Percentiles rank a stretch among this genome's conserved stretches.
Conservation (phyloP, 2,113 vertebrate genomes). For the Chaetodon auriga region DNA sequence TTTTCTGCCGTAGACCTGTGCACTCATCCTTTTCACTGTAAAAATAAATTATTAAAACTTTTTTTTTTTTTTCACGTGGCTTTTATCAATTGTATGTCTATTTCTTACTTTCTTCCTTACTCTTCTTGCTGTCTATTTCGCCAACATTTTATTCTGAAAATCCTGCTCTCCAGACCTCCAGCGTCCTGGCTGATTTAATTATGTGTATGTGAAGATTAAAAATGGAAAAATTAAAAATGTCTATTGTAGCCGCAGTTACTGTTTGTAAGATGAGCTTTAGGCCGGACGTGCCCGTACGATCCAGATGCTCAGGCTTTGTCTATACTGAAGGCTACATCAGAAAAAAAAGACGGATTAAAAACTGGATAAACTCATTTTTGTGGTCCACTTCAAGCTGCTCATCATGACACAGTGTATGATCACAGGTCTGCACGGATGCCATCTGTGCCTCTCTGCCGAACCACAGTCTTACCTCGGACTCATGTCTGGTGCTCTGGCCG, state of each 20-base stretch:
- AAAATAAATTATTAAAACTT: not conserved
- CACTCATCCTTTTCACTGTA: not conserved
- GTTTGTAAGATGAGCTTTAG: not conserved
- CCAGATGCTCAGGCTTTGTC: conserved; percentile 34
- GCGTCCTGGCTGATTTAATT: not conserved
- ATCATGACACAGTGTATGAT: not conserved
- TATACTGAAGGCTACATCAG: conserved; percentile 10
- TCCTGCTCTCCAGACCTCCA: not conserved
- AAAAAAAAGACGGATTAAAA: not conserved
- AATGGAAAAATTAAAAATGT: not conserved
- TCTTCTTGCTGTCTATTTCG: too few species aligned
- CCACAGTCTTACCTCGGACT: conserved; percentile 82
- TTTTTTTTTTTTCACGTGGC: not conserved
- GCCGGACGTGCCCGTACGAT: conserved; percentile 37
- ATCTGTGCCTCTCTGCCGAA: conserved; percentile 20
- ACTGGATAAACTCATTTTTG: not conserved
- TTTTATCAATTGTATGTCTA: not conserved
- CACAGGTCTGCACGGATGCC: conserved; percentile 31
- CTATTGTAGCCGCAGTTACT: not conserved
- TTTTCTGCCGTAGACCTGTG: not conserved
- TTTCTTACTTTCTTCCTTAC: not conserved
- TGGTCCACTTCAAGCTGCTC: not conserved
- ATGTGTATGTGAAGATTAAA: not conserved
- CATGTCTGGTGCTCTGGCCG: conserved; percentile 84
- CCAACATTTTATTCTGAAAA: not conserved